Conservation (phyloP, 2,888 invertebrate genomes). For the Parapristionchus giblindavisi region DNA sequence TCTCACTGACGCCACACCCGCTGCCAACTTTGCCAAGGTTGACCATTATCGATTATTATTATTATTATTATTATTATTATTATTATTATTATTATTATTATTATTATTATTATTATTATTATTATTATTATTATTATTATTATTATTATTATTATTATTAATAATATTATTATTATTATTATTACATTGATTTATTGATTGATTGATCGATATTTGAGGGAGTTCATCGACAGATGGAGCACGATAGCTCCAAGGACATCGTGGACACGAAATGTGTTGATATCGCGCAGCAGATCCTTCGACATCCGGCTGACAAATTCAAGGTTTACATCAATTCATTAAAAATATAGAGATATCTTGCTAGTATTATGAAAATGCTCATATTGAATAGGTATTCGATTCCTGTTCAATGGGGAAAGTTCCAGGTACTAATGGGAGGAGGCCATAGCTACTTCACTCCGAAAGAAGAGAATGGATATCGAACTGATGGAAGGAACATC, state of each 20-base stretch:
- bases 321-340: constrained; percentile 2
- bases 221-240: constrained; percentile 32
- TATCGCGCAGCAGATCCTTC: constrained; percentile 36
- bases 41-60: no score
- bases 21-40: constrained; percentile 36
- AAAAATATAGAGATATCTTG: background rate
- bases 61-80: no score
- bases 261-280: constrained; percentile 18
- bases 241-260: constrained; percentile 16
- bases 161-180: no score
- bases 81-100: no score
- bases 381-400: background rate
- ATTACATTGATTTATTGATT: no score
- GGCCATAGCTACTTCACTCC: constrained; percentile 30
- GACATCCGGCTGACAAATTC: constrained; percentile 34
- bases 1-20: constrained; percentile 31
- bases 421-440: constrained; percentile 35
- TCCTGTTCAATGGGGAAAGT: background rate
- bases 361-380: background rate
- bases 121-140: no score
- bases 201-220: constrained; percentile 26
- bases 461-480: background rate
- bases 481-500: constrained; percentile 31
- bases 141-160: no score
- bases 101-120: no score